Conservation (phyloP, 2,797 vertebrate species). For the Mormyrus proboscirostris region DNA sequence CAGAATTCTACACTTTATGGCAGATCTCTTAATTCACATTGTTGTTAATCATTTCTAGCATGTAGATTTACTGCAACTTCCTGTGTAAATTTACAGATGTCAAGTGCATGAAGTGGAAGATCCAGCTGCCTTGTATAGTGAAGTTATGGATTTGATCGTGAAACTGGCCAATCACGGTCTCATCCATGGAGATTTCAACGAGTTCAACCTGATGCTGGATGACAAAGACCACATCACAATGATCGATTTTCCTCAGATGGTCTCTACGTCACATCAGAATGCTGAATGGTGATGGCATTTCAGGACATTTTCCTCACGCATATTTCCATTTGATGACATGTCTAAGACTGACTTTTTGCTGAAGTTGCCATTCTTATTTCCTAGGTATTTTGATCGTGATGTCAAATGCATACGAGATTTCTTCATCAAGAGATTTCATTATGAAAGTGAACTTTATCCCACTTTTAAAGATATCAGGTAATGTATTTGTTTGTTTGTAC, state of each 20-base stretch:
- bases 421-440: conserved; percentile 79
- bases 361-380: conserved; percentile 18
- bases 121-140: conserved; percentile 76
- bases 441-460: conserved; percentile 91
- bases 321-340: neutral
- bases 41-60: neutral
- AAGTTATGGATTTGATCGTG: conserved; percentile 92
- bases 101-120: conserved; percentile 82
- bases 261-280: conserved; percentile 88
- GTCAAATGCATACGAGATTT: conserved; percentile 90
- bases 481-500: conserved; percentile 26
- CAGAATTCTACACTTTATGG: neutral
- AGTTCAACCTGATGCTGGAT: conserved; percentile 93
- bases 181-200: conserved; percentile 97
- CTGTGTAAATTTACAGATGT: conserved; percentile 55
- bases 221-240: conserved; percentile 81
- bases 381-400: conserved; percentile 92
- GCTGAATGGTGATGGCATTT: conserved; percentile 77
- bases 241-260: conserved; percentile 99
- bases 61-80: neutral
- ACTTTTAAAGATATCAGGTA: conserved; percentile 84
- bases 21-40: neutral
- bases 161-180: conserved; percentile 89
- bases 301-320: neutral
- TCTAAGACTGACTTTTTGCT: neutral